Percentiles rank a stretch among this genome's conserved stretches.
These are phyloP conservation scores for Schlechtendalia chinensis DNA, from an alignment of 1,140 invertebrate species.

Conservation along the genomic window DNA sequence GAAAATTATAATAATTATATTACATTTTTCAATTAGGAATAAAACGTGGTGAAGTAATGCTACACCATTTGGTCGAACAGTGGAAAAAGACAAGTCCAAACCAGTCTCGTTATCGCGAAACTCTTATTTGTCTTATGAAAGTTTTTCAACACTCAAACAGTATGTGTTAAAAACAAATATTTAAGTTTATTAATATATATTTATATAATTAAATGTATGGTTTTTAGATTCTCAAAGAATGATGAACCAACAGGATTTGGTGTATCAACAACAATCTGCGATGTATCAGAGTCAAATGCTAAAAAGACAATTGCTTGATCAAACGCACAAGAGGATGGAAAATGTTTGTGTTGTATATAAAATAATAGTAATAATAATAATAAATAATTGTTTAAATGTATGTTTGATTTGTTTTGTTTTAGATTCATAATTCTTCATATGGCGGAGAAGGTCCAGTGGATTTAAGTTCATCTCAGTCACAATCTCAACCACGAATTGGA, in stretches of 20 bases:
- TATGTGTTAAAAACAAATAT: background rate
- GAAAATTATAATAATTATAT: background rate
- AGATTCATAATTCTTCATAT: constrained; percentile 34
- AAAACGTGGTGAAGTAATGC: constrained; percentile 71
- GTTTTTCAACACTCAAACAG: constrained; percentile 50
- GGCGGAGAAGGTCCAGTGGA: background rate
- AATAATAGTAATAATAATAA: too few species aligned
- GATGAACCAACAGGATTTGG: constrained; percentile 36
- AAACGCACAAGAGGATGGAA: constrained; percentile 35
- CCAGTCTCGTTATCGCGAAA: constrained; percentile 69
- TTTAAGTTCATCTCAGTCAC: background rate
- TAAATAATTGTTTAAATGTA: background rate
- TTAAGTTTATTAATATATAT: background rate
- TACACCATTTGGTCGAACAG: constrained; percentile 72
- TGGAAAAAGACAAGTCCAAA: constrained; percentile 68
- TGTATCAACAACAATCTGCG: constrained; percentile 42
- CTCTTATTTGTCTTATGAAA: constrained; percentile 69
- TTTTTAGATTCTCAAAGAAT: constrained; percentile 42
- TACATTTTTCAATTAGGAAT: constrained; percentile 59
- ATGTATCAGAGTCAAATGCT: constrained; percentile 43
- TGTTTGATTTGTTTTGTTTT: background rate
- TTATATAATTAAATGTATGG: background rate
- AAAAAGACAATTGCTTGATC: constrained; percentile 41
- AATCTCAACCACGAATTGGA: constrained; percentile 41
- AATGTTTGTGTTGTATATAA: background rate